Base-by-base conservation (phyloP, 2,888 invertebrate genomes). In the Caprella mutica region DNA sequence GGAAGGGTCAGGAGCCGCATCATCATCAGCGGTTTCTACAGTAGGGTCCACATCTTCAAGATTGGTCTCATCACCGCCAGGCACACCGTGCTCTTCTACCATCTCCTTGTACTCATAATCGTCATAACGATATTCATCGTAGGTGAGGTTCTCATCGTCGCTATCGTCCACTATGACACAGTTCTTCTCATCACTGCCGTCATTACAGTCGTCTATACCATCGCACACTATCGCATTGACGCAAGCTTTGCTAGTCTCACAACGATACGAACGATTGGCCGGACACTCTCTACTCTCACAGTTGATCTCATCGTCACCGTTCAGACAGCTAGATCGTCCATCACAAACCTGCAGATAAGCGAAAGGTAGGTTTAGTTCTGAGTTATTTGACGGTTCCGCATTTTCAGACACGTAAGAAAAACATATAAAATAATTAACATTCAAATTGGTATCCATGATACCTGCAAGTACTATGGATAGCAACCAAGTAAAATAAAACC, bases 291-390 rank as follows among this genome's bases (percentile, higher is more conserved):
- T 29, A 65, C 70, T 33, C 12, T 71, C 69, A 66, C 79, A 79
- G 58, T 75, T 72, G 1, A 69, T 68, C 70, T 85, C 85, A 68
- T 85, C 85, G 65, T 82, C 82, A 14, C 78, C 78, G 14, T 71
- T 70, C 0, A 68, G 65, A 68, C 83, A 83, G 68, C 83, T 82
- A 0, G 69, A 68, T 21, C 62, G 48, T 14, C 62, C 62, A 51
- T 62, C 56, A 44, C 62, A 62, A 5, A 62, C 51, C 56, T 56
- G 56, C 1, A n/a, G n/a, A n/a, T n/a, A n/a, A n/a, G n/a, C n/a
- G n/a, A n/a, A n/a, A n/a, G n/a, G n/a, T n/a, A n/a, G n/a, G n/a
- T 19, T 39, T 39, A 39, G 19, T 4, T n/a, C n/a, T n/a, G n/a
- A n/a, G n/a, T n/a, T n/a, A n/a, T n/a, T n/a, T n/a, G n/a, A n/a